Percentiles rank a stretch among this genome's conserved stretches.
Conservation (phyloP, 1,140 invertebrate species). For the Leptopilina boulardi region DNA sequence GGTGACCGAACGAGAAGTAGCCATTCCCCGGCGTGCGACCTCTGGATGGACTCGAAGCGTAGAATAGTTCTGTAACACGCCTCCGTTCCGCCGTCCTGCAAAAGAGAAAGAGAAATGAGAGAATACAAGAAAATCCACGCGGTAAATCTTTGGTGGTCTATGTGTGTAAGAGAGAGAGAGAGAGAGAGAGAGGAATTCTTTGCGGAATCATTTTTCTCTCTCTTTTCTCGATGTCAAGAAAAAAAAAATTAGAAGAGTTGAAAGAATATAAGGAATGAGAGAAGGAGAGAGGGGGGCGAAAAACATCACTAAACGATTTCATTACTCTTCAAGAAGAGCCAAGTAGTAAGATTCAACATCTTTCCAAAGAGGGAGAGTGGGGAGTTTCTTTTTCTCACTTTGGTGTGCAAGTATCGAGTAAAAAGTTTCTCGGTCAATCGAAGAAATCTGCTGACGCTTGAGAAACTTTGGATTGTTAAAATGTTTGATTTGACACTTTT, state of each 20-base stretch:
- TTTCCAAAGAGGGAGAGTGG: background rate
- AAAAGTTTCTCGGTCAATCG: slow-evolving; percentile 23
- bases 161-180: background rate
- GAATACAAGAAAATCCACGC: slow-evolving; percentile 44
- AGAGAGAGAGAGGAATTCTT: background rate
- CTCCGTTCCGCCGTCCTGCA: slow-evolving; percentile 74
- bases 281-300: background rate
- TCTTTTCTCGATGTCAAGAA: too few species aligned
- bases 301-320: slow-evolving; percentile 33
- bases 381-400: background rate
- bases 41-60: slow-evolving; percentile 75
- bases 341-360: slow-evolving; percentile 19
- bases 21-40: slow-evolving; percentile 79
- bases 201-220: too few species aligned
- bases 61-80: slow-evolving; percentile 77
- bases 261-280: slow-evolving; percentile 5
- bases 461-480: slow-evolving; percentile 7
- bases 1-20: slow-evolving; percentile 77
- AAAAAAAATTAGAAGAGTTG: background rate
- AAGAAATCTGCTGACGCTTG: slow-evolving; percentile 17
- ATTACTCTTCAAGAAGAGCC: slow-evolving; percentile 18
- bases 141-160: slow-evolving; percentile 16
- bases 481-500: slow-evolving; percentile 20
- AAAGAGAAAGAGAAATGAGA: slow-evolving; percentile 63
- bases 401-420: slow-evolving; percentile 1